Base-by-base conservation (phyloP, 1,140 invertebrate genomes). In the Bicyclus anynana region DNA sequence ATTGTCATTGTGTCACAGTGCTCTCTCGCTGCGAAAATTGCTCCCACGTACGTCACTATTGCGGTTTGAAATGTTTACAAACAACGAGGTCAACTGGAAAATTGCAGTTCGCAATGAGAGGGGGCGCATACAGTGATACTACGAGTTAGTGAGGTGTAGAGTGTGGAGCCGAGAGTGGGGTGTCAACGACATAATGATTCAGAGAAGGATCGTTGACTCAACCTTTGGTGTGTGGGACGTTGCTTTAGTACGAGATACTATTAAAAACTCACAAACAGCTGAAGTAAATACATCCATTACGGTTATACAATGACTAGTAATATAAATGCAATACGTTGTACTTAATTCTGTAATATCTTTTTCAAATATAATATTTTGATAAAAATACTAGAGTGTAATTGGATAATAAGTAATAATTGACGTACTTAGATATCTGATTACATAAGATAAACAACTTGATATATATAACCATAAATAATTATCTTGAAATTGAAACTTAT, bases 21-120 rank as follows among this genome's bases (percentile, higher is more conserved):
- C 2, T 2, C 17, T 14, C 17, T 21, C 40, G 14, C 18, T 42
- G 60, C 5, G 53, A 74, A 73, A 64, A 76, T 63, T 70, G 49
- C 46, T 64, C 50, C 74, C 72, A 77, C 68, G 69, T 76, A 69
- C 67, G 67, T 73, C 63, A 74, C 48, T 56, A 49, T 40, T 27
- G 53, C 40, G 35, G 48, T 52, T 52, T 20, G 38, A 35, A 46
- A 55, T 70, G 67, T 77, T 67, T 70, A 72, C 66, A 60, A 51
- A 37, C 57, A 63, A 62, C 59, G 65, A 70, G 73, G 67, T 72
- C 71, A 67, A 62, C 46, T 61, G 68, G 72, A 56, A 69, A 62
- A 75, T 73, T 73, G 55, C 62, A 67, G 66, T 69, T 55, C 44
- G 51, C 48, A 53, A 48, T 58, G 17, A 51, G 20, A 52, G 20